phyloP scores from a whole-genome alignment of 1,140 invertebrate species.

The Nebria ingens region DNA sequence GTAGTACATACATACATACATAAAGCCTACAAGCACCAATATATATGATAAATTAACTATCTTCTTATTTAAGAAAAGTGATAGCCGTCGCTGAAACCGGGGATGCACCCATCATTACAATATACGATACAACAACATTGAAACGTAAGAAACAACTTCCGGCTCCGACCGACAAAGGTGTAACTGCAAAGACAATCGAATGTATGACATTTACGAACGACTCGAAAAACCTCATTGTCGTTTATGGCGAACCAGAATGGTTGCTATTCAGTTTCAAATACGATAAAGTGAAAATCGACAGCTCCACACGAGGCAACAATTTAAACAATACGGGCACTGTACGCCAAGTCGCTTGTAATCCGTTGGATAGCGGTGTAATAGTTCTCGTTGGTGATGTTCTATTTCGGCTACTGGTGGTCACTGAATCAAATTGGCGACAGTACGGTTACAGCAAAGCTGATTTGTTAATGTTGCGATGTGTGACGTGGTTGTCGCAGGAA shows the following conservation, averaged over 20 bases:
- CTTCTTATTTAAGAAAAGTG: slow-evolving; percentile 43
- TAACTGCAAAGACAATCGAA: slow-evolving; percentile 44
- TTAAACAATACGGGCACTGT: slow-evolving; percentile 43
- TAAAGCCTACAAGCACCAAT: too few species aligned
- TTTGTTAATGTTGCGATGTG: slow-evolving; percentile 54
- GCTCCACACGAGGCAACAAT: slow-evolving; percentile 56
- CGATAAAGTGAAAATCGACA: slow-evolving; percentile 75
- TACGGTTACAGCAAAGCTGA: slow-evolving; percentile 77
- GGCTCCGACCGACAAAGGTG: slow-evolving; percentile 37
- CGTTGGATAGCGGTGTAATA: slow-evolving; percentile 61
- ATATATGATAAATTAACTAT: too few species aligned
- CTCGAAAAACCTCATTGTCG: slow-evolving; percentile 62
- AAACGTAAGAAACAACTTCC: slow-evolving; percentile 50
- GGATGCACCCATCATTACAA: slow-evolving; percentile 44
- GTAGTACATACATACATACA: too few species aligned
- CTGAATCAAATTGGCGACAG: slow-evolving; percentile 70
- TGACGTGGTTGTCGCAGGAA: slow-evolving; percentile 63
- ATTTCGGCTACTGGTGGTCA: slow-evolving; percentile 66
- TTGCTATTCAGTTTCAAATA: slow-evolving; percentile 71
- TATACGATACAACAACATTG: slow-evolving; percentile 52
- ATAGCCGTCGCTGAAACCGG: slow-evolving; percentile 41
- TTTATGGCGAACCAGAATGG: slow-evolving; percentile 71
- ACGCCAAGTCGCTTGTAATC: slow-evolving; percentile 57
- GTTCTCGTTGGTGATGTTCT: slow-evolving; percentile 60
- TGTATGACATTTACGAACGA: slow-evolving; percentile 69